Evolutionary conservation across 2,113 vertebrate genomes (phyloP).

Genomic region (Poeciliopsis retropinna): DNA sequence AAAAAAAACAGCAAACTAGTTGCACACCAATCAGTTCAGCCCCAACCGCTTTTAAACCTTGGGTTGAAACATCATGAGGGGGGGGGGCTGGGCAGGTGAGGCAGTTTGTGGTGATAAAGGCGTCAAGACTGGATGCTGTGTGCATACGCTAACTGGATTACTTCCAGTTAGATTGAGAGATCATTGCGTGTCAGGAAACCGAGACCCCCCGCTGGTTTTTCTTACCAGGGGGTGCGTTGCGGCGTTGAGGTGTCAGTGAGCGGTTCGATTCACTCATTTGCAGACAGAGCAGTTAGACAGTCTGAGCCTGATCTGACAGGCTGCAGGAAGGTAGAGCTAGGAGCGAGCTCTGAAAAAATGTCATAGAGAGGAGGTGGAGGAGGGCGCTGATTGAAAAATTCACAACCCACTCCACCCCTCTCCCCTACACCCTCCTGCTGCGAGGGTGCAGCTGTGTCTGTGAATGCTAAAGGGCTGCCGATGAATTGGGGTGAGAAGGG

Average conservation of each 20-base stretch:
- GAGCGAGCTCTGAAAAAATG: conserved; percentile 47
- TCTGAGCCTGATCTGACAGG: conserved; percentile 55
- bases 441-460: conserved; percentile 47
- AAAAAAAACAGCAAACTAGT: conserved; percentile 27
- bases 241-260: conserved; percentile 34
- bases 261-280: conserved; percentile 49
- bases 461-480: conserved; percentile 44
- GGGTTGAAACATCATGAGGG: conserved; percentile 34
- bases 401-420: conserved; percentile 20
- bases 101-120: conserved; percentile 30
- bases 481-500: conserved; percentile 37
- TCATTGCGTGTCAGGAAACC: conserved; percentile 68
- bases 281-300: conserved; percentile 49
- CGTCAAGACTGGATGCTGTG: conserved; percentile 46
- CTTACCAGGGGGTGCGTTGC: conserved; percentile 43
- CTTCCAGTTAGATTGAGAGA: conserved; percentile 75
- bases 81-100: background rate
- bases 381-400: conserved; percentile 60
- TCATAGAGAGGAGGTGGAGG: conserved; percentile 45
- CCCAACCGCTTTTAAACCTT: conserved; percentile 37
- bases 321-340: conserved; percentile 35
- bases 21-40: conserved; percentile 53
- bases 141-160: conserved; percentile 72
- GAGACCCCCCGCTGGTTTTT: conserved; percentile 59
- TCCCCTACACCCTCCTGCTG: conserved; percentile 24